Percentiles rank a stretch among this genome's conserved stretches.
Evolutionary conservation across 2,113 vertebrate species (phyloP).

Genomic region (Peromyscus polionotus): DNA sequence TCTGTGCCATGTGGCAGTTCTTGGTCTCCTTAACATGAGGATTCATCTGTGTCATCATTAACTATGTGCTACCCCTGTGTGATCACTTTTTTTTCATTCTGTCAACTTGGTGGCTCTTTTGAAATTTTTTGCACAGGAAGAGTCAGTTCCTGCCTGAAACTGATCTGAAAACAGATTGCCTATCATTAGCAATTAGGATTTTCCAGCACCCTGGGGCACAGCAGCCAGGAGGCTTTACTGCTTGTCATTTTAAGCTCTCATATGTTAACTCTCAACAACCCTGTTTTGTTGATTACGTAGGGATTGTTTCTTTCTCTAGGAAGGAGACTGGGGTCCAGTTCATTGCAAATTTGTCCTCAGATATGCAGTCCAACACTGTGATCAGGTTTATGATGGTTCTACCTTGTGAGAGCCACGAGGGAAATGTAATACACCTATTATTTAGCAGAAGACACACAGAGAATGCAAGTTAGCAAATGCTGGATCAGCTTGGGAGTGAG

Average conservation of each 20-base stretch:
- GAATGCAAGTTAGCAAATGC: not conserved
- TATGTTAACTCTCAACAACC: slow-evolving; percentile 29
- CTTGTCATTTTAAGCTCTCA: not conserved
- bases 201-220: not conserved
- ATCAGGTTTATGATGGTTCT: not conserved
- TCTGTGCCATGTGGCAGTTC: not conserved
- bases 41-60: not conserved
- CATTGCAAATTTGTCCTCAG: not conserved
- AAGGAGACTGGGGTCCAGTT: not conserved
- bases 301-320: slow-evolving; percentile 38
- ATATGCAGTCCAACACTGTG: not conserved
- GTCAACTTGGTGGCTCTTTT: not conserved
- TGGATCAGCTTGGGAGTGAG: not conserved
- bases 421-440: not conserved
- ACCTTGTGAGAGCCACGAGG: not conserved
- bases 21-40: not conserved
- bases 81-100: not conserved
- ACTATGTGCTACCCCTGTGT: not conserved
- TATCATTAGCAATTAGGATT: slow-evolving; percentile 13
- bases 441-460: not conserved
- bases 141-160: not conserved
- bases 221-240: not conserved
- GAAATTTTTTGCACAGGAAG: not conserved
- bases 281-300: not conserved
- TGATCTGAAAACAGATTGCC: slow-evolving; percentile 38